Conservation (phyloP, 2,888 invertebrate species). For the Glomeris marginata region DNA sequence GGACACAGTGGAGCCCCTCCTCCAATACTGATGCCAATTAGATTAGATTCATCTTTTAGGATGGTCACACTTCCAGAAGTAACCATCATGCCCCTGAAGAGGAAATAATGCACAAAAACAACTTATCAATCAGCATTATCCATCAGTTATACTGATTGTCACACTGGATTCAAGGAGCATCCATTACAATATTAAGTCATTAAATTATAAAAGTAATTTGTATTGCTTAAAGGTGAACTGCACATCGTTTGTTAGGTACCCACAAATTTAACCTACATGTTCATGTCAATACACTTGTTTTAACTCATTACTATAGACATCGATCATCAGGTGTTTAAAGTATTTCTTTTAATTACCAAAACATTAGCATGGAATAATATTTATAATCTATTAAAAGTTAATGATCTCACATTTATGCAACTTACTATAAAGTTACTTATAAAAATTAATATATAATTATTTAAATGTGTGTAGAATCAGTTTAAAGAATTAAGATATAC, state of each 20-base stretch:
- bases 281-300: not conserved
- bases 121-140: not conserved
- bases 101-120: too few relatives aligned
- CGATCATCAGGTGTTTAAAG: not conserved
- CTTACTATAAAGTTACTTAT: too few relatives aligned
- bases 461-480: too few relatives aligned
- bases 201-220: too few relatives aligned
- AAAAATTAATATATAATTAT: not conserved
- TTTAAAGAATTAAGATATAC: too few relatives aligned
- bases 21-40: slow-evolving; percentile 96
- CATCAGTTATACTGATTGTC: too few relatives aligned
- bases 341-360: not conserved
- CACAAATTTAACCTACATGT: not conserved
- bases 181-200: too few relatives aligned
- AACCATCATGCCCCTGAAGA: slow-evolving; percentile 86
- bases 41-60: slow-evolving; percentile 72
- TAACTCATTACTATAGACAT: not conserved
- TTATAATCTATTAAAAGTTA: too few relatives aligned
- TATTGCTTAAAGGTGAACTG: too few relatives aligned
- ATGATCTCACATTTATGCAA: too few relatives aligned
- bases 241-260: not conserved
- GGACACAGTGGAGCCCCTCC: slow-evolving; percentile 92
- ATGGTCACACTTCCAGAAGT: slow-evolving; percentile 84
- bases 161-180: too few relatives aligned
- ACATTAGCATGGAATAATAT: too few relatives aligned